phyloP scores from a whole-genome alignment of 2,888 invertebrate genomes.

The Gryllus longicercus region DNA sequence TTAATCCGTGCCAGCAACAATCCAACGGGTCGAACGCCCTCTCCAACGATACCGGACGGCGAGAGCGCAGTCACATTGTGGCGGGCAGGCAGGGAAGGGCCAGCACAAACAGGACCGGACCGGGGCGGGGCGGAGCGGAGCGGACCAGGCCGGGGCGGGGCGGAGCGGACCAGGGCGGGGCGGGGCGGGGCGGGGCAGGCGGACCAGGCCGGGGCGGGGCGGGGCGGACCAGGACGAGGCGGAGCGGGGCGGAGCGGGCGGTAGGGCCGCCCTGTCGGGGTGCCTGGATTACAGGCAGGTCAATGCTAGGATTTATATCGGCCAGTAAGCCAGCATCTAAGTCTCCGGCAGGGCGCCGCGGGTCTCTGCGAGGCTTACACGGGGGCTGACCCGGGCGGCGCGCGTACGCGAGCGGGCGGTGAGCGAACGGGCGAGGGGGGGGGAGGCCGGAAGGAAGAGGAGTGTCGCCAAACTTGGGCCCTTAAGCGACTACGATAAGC shows the following conservation, averaged over 20 bases:
- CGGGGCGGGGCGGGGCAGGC: too few relatives aligned
- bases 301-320: conserved; percentile 17
- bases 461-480: not conserved
- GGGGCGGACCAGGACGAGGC: not conserved
- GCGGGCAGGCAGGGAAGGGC: not conserved
- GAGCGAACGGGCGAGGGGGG: not conserved
- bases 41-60: not conserved
- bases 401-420: not conserved
- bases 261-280: not conserved
- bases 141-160: too few relatives aligned
- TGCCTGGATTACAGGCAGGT: not conserved
- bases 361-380: not conserved
- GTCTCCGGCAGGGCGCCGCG: not conserved
- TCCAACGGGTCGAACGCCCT: too few relatives aligned
- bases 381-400: conserved; percentile 2
- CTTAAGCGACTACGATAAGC: not conserved
- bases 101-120: not conserved
- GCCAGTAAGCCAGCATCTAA: conserved; percentile 17
- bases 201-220: too few relatives aligned
- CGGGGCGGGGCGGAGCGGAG: too few relatives aligned
- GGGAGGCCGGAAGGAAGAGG: not conserved
- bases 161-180: too few relatives aligned
- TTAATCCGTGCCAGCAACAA: too few relatives aligned
- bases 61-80: not conserved
- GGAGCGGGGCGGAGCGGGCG: not conserved